These are phyloP conservation scores for Lerema accius DNA, from an alignment of 1,140 invertebrate genomes.

Conservation along the genomic window DNA sequence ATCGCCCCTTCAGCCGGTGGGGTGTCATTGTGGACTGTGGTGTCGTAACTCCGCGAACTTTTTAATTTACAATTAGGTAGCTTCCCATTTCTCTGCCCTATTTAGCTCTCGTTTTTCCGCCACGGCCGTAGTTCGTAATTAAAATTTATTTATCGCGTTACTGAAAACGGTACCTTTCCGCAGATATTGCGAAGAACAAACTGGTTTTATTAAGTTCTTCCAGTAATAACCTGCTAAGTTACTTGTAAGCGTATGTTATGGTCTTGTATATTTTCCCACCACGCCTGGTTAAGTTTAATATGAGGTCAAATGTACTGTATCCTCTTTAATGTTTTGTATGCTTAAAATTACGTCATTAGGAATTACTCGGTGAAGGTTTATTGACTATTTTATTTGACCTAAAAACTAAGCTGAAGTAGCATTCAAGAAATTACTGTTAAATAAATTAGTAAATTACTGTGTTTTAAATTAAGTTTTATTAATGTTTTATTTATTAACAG, in stretches of 20 bases:
- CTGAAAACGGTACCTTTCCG: slow-evolving; percentile 47
- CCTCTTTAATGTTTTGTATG: too few species aligned
- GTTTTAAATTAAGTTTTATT: too few species aligned
- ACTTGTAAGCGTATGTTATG: slow-evolving; percentile 15
- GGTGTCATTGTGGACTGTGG: slow-evolving; percentile 81
- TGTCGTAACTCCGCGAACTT: slow-evolving; percentile 82
- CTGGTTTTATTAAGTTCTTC: slow-evolving; percentile 36
- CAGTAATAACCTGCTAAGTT: slow-evolving; percentile 34
- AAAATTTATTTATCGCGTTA: slow-evolving; percentile 79
- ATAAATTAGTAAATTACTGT: too few species aligned
- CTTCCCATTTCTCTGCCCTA: slow-evolving; percentile 82
- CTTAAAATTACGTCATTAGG: too few species aligned
- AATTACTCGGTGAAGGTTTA: too few species aligned
- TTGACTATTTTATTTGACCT: too few species aligned
- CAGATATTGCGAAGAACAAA: slow-evolving; percentile 42
- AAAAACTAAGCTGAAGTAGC: too few species aligned
- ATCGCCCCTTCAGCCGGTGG: slow-evolving; percentile 51
- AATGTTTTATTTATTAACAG: too few species aligned
- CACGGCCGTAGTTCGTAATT: slow-evolving; percentile 70
- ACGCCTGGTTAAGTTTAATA: too few species aligned
- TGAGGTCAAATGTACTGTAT: too few species aligned
- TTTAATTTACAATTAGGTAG: slow-evolving; percentile 83
- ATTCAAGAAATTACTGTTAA: too few species aligned
- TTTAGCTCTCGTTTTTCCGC: slow-evolving; percentile 80
- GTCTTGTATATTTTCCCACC: slow-evolving; percentile 23